Evolutionary conservation across 2,888 invertebrate species (phyloP).

Genomic region (Pheosia tremula): DNA sequence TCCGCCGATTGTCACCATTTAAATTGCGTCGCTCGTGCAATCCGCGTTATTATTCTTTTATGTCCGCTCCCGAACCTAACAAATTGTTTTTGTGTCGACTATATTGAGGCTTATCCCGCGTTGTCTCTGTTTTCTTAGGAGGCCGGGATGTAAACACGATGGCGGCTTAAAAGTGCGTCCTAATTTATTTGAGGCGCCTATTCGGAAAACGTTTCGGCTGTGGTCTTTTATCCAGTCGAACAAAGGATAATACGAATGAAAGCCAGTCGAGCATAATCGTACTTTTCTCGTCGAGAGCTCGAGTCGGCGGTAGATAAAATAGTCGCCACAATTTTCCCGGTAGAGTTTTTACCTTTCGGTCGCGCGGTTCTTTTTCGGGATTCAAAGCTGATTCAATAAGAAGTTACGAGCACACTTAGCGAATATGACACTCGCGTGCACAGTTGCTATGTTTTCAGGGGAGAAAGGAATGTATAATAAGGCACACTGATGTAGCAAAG

Average conservation of each 20-base stretch:
- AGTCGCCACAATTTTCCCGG: conserved; percentile 70
- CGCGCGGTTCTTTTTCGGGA: conserved; percentile 55
- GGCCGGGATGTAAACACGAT: conserved; percentile 64
- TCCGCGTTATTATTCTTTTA: conserved; percentile 73
- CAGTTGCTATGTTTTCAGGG: conserved; percentile 43
- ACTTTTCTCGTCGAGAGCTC: conserved; percentile 61
- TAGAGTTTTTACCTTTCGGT: conserved; percentile 66
- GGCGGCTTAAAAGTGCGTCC: conserved; percentile 67
- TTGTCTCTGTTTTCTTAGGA: conserved; percentile 66
- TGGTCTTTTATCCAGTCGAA: conserved; percentile 73
- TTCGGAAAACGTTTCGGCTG: conserved; percentile 68
- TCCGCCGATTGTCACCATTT: conserved; percentile 71
- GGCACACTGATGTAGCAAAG: conserved; percentile 37
- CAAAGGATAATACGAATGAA: conserved; percentile 77
- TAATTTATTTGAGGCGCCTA: conserved; percentile 73
- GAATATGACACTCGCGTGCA: conserved; percentile 35
- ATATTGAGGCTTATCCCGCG: conserved; percentile 55
- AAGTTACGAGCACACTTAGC: conserved; percentile 66
- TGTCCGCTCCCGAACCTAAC: conserved; percentile 45
- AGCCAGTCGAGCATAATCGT: conserved; percentile 75
- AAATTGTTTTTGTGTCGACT: conserved; percentile 54
- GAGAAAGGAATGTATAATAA: conserved; percentile 39
- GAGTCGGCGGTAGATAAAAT: conserved; percentile 68
- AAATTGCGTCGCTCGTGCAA: conserved; percentile 73
- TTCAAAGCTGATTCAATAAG: conserved; percentile 72